Base-by-base conservation (phyloP, 2,888 invertebrate species). In the Arctia plantaginis region DNA sequence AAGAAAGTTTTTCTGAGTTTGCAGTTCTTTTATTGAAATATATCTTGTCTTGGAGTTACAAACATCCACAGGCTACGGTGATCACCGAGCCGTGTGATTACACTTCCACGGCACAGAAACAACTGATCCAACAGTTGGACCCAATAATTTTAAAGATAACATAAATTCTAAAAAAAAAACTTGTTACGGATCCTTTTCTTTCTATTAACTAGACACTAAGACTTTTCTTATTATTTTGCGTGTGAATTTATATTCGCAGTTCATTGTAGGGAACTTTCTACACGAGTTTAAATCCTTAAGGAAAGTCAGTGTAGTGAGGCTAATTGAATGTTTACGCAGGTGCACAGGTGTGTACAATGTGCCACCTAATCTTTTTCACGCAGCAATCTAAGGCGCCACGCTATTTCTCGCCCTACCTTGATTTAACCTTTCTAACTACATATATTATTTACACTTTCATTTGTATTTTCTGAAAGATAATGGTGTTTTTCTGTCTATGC, bases 401-500 rank as follows among this genome's bases (percentile, higher is more conserved):
- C 44, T 69, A 72, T 73, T 76, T 67, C 41, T 13, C 55, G 64
- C 20, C 20, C 64, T 41, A 27, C 15, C n/a, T 47, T 67, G 72
- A 59, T 81, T 77, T 71, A 51, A 12, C 47, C 30, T 30, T 30
- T 30, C 62, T 55, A 69, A 74, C 13, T 23, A 33, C n/a, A n/a
- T n/a, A n/a, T 41, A 20, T 73, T 73, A 67, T 68, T 74, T 66
- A 66, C 72, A 76, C 75, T 23, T 30, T 71, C 76, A 69, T 74
- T 75, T 69, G 66, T n/a, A 71, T 71, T 76, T 41, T 65, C 70
- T n/a, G 35, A 30, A 59, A 6, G 30, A 15, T 30, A 6, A 27
- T 30, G 15, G 30, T 7, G 30, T 18, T 62, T 47, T 71, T 33
- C 39, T 27, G 13, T 59, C 13, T 59, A 13, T 8, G 6, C 27